Conservation (phyloP, 2,797 vertebrate species). For the Poeciliopsis presidionis region DNA sequence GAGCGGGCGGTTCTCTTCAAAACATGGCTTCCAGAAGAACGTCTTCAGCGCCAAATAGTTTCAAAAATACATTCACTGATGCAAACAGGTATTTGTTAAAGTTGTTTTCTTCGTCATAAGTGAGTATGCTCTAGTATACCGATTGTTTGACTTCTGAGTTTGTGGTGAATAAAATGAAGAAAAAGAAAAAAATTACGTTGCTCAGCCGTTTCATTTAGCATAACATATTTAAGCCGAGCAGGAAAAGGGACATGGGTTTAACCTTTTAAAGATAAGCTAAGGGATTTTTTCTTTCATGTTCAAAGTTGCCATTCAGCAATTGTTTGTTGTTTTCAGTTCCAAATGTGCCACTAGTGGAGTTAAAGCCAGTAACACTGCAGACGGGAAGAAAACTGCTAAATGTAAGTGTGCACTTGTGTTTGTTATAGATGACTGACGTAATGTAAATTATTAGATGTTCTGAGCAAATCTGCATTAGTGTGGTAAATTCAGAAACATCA, state of each 20-base stretch:
- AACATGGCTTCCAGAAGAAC: conserved; percentile 71
- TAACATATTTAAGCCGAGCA: neutral
- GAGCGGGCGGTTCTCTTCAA: conserved; percentile 59
- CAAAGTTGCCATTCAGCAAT: neutral
- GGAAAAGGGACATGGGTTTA: neutral
- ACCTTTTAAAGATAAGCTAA: neutral
- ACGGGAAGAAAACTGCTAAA: conserved; percentile 74
- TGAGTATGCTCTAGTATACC: fast-evolving
- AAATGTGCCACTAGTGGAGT: conserved; percentile 49
- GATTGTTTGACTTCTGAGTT: neutral
- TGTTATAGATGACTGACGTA: neutral
- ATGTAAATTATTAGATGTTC: neutral
- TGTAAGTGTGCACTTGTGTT: conserved; percentile 56
- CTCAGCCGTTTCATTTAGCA: neutral
- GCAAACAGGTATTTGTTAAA: conserved; percentile 52
- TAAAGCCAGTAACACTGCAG: conserved; percentile 65
- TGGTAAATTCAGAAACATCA: neutral
- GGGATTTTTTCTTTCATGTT: neutral
- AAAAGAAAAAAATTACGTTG: neutral
- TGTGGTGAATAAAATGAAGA: neutral
- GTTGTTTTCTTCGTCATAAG: fast-evolving
- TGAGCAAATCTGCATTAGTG: neutral
- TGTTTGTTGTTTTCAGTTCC: conserved; percentile 37
- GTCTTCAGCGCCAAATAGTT: conserved; percentile 26
- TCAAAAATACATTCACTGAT: conserved; percentile 35